Evolutionary conservation across 2,113 vertebrate genomes (phyloP), one percentile per base, ranked within the genome.

Genomic region (Stictonetta naevosa): DNA sequence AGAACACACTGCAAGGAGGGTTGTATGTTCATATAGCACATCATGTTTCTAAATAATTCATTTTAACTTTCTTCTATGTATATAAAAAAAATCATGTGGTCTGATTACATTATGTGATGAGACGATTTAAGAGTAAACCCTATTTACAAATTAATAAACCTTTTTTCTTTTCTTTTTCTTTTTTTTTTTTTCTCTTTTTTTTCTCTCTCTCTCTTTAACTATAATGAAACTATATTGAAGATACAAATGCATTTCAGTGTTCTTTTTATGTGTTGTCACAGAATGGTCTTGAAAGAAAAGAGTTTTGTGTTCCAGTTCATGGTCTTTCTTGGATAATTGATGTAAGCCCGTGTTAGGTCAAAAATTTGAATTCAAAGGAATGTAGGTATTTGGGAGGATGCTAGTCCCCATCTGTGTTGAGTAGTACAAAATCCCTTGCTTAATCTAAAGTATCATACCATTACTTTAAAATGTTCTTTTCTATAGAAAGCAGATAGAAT

Each of bases 301-400:
- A 38, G 4, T 48, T 3, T 11, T 53, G 15, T 78, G 23, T 17
- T 38, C 26, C 25, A 85, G 1, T 2, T 38, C 9, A 58, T 17
- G 42, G 44, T 81, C 4, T 33, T 71, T 92, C n/a, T 50, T 71
- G 6, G 11, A 3, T 58, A 72, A 44, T 6, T 14, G 10, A 8
- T 44, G 3, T 42, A 11, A 53, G 78, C 5, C 48, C 40, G 1
- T 21, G 2, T 48, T 71, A 52, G 2, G 6, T 6, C 26, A 66
- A 81, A 55, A 18, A 36, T 23, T 19, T 75, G 4, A 34, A 55
- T 48, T 88, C 8, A 46, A 44, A 23, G 5, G 6, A 80, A 86
- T 0, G 0, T 7, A 67, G 7, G 42, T 40, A 64, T 83, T 23
- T 28, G 21, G 6, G 18, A 3, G 4, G 83, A 7, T 19, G 3